Evolutionary conservation across 2,888 invertebrate genomes (phyloP), one percentile per base, ranked within the genome.

Genomic region (Troides aeacus): DNA sequence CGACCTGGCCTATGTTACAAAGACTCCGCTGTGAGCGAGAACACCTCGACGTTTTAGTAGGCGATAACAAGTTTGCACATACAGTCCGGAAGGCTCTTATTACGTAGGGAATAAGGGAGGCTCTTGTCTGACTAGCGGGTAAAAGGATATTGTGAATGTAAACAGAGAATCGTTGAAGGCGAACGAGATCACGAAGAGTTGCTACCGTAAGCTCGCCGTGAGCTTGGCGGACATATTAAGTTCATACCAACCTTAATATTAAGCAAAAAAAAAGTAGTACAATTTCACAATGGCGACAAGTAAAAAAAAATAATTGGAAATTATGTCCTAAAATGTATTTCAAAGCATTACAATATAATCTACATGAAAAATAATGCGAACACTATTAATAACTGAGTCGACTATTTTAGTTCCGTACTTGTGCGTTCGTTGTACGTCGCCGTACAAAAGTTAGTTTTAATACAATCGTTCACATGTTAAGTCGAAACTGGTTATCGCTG

Each of bases 31-130:
- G 88, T 91, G 81, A 84, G 85, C 84, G 79, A 86, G 85, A 84
- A 87, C 89, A 89, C 87, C 89, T 89, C 87, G 86, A 85, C 87
- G 83, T 88, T 90, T 88, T 85, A 88, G 85, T 84, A 82, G 82
- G 80, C 82, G 80, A 81, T 81, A 79, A 82, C 86, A 81, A 87
- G 78, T 76, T 83, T 81, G 78, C 72, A 74, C 78, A 76, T 79
- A 79, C 84, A 76, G 78, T 79, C 74, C 75, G 74, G 73, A 74
- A 75, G 80, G 74, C 81, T 81, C 80, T 78, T 90, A 84, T 75
- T 65, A 53, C 68, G 62, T 61, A n/a, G 46, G 59, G 72, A 70
- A 79, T 88, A 89, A 81, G 83, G 84, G 72, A 71, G 74, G 72
- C 83, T 87, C 89, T 88, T 78, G 81, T 80, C 74, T 76, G 76